A percentile compares a stretch with the other conserved stretches of the same genome.
phyloP scores from a whole-genome alignment of 2,113 vertebrate species.

The Oreochromis spilurus region DNA sequence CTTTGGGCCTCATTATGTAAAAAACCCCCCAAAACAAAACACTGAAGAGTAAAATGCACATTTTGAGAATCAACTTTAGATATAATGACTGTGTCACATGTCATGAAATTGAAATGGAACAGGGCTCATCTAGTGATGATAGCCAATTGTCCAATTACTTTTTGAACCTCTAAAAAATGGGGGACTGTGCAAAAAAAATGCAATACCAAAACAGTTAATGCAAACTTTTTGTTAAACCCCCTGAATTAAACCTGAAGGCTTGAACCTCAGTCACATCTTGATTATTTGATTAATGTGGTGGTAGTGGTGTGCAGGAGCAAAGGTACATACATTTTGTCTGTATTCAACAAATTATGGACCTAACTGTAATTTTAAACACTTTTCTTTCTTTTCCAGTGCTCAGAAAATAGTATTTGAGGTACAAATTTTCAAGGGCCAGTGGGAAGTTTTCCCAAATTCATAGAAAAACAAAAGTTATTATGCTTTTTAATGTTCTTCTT shows the following conservation, averaged over 20 bases:
- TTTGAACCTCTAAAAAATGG: background rate
- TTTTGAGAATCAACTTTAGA: background rate
- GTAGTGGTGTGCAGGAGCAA: background rate
- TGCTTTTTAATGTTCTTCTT: background rate
- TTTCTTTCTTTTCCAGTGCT: background rate
- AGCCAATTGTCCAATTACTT: background rate
- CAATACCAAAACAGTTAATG: background rate
- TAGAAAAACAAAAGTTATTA: background rate
- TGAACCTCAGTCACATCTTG: background rate
- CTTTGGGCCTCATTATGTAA: background rate
- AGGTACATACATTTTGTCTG: background rate
- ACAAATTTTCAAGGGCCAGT: background rate
- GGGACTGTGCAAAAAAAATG: too few relatives aligned
- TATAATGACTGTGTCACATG: background rate
- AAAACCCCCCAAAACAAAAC: rapidly evolving
- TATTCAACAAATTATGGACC: background rate
- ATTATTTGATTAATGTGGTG: background rate
- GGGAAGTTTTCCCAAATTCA: background rate
- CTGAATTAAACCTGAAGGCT: background rate
- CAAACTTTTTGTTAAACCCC: background rate
- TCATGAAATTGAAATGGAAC: background rate
- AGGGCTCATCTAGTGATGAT: background rate
- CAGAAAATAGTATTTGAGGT: background rate
- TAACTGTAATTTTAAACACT: background rate
- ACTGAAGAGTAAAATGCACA: background rate